Evolutionary conservation across 2,888 invertebrate species (phyloP).

Genomic region (Seira ritae): DNA sequence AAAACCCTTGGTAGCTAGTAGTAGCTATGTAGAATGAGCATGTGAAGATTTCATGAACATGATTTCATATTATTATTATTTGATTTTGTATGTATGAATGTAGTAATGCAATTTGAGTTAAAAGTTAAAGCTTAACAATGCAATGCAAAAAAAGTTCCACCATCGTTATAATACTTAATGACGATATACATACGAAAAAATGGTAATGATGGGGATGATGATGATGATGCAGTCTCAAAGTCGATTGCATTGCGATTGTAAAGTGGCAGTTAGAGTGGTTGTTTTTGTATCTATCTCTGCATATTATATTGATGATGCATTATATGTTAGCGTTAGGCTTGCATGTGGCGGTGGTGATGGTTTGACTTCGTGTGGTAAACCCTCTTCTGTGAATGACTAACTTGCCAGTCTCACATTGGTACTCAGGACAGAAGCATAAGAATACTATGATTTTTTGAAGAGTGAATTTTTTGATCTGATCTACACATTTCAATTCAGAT

Average conservation of each 20-base stretch:
- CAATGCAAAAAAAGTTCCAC: not conserved
- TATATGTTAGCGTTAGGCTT: not conserved
- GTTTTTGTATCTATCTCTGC: no score
- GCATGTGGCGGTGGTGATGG: not conserved
- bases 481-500: no score
- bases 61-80: no score
- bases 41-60: not conserved
- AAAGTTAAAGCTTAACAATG: not conserved
- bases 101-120: not conserved
- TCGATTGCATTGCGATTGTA: not conserved
- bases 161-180: not conserved
- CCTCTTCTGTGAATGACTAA: conserved; percentile 58
- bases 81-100: no score
- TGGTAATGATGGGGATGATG: not conserved
- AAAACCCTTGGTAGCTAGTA: not conserved
- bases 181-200: not conserved
- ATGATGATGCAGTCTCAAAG: not conserved
- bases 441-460: conserved; percentile 43
- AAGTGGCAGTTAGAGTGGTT: not conserved
- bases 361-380: conserved; percentile 39
- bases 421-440: conserved; percentile 48
- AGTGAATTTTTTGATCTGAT: no score
- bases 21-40: not conserved
- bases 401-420: conserved; percentile 63
- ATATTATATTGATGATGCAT: no score